These are phyloP conservation scores for Synchiropus splendidus DNA, from an alignment of 2,113 vertebrate genomes.

Conservation along the genomic window DNA sequence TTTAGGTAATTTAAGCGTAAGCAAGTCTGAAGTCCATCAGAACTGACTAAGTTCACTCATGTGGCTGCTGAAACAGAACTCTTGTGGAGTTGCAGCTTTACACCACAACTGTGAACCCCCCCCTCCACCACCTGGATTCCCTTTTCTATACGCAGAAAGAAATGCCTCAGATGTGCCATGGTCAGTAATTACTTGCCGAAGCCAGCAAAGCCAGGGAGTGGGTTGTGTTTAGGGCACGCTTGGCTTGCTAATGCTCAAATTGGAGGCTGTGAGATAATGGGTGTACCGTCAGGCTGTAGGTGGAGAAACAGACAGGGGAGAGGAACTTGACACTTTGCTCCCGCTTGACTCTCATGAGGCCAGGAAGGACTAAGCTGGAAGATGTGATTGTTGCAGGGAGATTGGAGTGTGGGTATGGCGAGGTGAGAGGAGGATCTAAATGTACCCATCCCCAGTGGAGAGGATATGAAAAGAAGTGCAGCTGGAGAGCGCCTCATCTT, in stretches of 20 bases:
- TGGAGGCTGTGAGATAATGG: slow-evolving; percentile 32
- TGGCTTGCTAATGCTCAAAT: slow-evolving; percentile 47
- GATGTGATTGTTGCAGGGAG: slow-evolving; percentile 11
- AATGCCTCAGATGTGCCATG: slow-evolving; percentile 31
- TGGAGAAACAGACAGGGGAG: slow-evolving; percentile 6
- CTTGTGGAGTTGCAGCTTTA: slow-evolving; percentile 4
- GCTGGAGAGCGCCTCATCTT: slow-evolving; percentile 28
- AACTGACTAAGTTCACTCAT: too few relatives aligned
- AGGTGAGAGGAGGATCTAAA: slow-evolving; percentile 30
- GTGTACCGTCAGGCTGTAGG: slow-evolving; percentile 18
- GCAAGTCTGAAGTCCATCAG: too few relatives aligned
- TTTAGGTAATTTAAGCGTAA: too few relatives aligned
- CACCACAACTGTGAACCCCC: slow-evolving; percentile 5
- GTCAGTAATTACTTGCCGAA: slow-evolving; percentile 45
- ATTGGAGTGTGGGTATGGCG: neutral
- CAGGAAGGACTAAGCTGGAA: slow-evolving; percentile 15
- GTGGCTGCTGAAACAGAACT: too few relatives aligned
- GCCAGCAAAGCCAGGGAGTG: slow-evolving; percentile 18
- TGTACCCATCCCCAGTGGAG: slow-evolving; percentile 10
- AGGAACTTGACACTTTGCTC: neutral
- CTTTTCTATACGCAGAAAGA: slow-evolving; percentile 9
- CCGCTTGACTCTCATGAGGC: slow-evolving; percentile 1
- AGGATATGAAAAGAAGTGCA: slow-evolving; percentile 29
- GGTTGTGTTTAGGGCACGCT: slow-evolving; percentile 33
- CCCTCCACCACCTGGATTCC: slow-evolving; percentile 1